Evolutionary conservation across 2,797 vertebrate genomes (phyloP).

Genomic region (Cossypha polioptera): DNA sequence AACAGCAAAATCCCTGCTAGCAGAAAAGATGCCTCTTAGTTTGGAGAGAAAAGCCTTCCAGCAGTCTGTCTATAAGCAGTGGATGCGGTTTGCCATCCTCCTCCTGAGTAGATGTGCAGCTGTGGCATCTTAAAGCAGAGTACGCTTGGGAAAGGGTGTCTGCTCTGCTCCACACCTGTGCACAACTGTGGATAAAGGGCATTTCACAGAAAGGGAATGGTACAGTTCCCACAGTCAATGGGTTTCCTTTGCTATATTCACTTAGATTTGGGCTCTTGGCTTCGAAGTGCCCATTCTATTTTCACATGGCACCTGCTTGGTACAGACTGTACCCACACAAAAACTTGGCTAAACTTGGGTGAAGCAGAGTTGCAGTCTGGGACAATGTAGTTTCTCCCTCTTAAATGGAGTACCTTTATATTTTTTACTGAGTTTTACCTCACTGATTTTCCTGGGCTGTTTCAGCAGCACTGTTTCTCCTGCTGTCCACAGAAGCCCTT

Average conservation of each 20-base stretch:
- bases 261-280: not conserved
- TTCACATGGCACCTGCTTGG: not conserved
- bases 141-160: not conserved
- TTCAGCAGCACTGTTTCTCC: not conserved
- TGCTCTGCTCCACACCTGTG: not conserved
- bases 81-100: not conserved
- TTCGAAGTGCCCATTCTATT: not conserved
- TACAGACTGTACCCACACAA: not conserved
- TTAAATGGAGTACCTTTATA: not conserved
- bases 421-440: not conserved
- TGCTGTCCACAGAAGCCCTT: not conserved
- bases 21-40: not conserved
- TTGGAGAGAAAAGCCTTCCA: not conserved
- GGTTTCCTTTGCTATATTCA: not conserved
- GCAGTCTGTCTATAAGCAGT: not conserved
- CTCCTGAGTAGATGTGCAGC: not conserved
- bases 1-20: conserved; percentile 3
- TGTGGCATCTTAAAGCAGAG: not conserved
- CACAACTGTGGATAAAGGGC: not conserved
- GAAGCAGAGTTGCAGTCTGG: not conserved
- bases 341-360: not conserved
- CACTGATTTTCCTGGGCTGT: not conserved
- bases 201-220: not conserved
- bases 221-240: not conserved
- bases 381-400: not conserved